phyloP scores from a whole-genome alignment of 2,888 invertebrate genomes.

The Tubulanus polymorphus region DNA sequence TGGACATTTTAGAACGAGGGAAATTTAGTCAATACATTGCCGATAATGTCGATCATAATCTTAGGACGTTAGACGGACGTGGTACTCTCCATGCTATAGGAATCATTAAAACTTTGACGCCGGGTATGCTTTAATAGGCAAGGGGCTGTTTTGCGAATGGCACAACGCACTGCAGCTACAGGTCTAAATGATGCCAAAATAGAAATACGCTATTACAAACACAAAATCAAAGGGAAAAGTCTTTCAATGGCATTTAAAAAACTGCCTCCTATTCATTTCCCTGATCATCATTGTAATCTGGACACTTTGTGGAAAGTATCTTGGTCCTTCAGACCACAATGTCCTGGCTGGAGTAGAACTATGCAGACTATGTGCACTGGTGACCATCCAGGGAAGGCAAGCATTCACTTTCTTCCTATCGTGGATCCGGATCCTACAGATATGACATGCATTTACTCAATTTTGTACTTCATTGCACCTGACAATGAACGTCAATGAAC shows the following conservation, averaged over 20 bases:
- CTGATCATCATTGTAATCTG: slow-evolving; percentile 2
- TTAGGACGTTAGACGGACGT: slow-evolving; percentile 23
- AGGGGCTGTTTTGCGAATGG: background rate
- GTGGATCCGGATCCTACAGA: slow-evolving; percentile 24
- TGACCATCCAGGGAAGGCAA: slow-evolving; percentile 20
- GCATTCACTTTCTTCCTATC: slow-evolving; percentile 23
- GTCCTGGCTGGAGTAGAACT: slow-evolving; percentile 21
- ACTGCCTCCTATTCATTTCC: background rate
- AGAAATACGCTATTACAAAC: slow-evolving; percentile 1
- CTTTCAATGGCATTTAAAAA: slow-evolving; percentile 1
- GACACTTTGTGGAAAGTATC: slow-evolving; percentile 13
- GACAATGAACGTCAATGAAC: slow-evolving; percentile 11
- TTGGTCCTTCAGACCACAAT: slow-evolving; percentile 12
- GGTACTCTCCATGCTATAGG: slow-evolving; percentile 11
- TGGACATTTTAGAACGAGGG: slow-evolving; percentile 11
- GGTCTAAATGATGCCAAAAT: background rate
- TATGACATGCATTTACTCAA: slow-evolving; percentile 22
- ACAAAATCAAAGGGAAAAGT: background rate
- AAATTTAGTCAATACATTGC: slow-evolving; percentile 26
- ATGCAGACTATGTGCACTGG: slow-evolving; percentile 21
- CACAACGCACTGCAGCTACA: background rate
- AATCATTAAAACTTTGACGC: background rate
- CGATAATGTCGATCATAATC: slow-evolving; percentile 33
- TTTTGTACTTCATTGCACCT: slow-evolving; percentile 14
- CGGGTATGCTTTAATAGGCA: background rate